Evolutionary conservation across 1,140 invertebrate genomes (phyloP), one percentile per base, ranked within the genome.

Genomic region (Aphelinus atriplicis): DNA sequence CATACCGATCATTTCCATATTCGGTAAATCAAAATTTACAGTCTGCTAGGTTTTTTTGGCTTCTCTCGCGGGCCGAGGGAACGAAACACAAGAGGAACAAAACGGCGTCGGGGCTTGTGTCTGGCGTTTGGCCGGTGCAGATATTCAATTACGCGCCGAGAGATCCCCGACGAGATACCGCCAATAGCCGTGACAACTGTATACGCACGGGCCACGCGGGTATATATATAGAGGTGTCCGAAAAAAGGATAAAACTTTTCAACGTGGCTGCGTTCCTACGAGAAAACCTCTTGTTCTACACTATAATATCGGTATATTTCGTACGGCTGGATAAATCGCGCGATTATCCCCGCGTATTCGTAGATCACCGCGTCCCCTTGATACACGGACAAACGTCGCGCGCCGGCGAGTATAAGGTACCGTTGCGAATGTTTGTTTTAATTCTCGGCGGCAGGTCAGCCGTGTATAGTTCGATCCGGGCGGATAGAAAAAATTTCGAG

Each of bases 91-190:
- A 53, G 66, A 7, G 26, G 42, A 58, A 67, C 43, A 60, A 60
- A 65, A 51, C 42, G 53, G 46, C 67, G 47, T 67, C 26, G 64
- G 50, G 73, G 72, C 47, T 56, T 67, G 10, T 50, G 63, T 4
- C 47, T 48, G 73, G 74, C 53, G 65, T 78, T 53, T 47, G 51
- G 3, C 58, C 48, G 55, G 62, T 26, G 26, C 26, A 79, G 80
- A 82, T 84, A 85, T 85, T 81, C 82, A 81, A 86, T 86, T 83
- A 84, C 78, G 26, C 26, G 26, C 26, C 26, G 71, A 57, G 75
- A 81, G 83, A 85, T 85, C 78, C 78, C 2, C 4, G 80, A 69
- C 70, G 79, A 83, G 82, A 86, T 86, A 84, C 47, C 61, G 51
- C 10, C 57, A 62, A 51, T 55, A 63, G 65, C 66, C 74, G 78